A percentile compares a stretch with the other conserved stretches of the same genome.
Conservation (phyloP, 2,797 vertebrate species). For the Miichthys miiuy region DNA sequence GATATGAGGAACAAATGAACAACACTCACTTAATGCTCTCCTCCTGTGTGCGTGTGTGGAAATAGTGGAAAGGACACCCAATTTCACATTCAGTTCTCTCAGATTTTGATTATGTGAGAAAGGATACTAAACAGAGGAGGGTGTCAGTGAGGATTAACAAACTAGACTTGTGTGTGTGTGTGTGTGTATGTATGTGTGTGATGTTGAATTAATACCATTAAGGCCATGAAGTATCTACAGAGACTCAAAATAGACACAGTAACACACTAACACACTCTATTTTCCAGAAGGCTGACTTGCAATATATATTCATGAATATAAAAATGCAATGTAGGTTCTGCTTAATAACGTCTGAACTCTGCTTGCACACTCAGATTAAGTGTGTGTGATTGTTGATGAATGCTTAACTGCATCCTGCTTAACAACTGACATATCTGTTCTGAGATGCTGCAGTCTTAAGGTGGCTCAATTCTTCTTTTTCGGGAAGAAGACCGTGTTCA, state of each 20-base stretch:
- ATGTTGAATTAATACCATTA: conserved; percentile 54
- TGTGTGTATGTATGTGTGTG: conserved; percentile 32
- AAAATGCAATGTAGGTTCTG: conserved; percentile 55
- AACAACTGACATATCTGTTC: conserved; percentile 36
- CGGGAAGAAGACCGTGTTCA: conserved; percentile 2
- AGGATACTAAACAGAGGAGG: conserved; percentile 22
- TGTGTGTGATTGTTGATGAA: conserved; percentile 37
- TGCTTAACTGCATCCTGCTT: conserved; percentile 29
- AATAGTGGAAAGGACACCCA: conserved; percentile 12
- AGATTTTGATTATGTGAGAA: conserved; percentile 41
- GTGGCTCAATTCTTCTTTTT: conserved; percentile 14
- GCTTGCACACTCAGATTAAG: conserved; percentile 34
- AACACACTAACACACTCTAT: conserved; percentile 63
- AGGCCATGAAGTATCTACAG: conserved; percentile 49
- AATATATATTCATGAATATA: conserved; percentile 76
- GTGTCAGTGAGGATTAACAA: conserved; percentile 42
- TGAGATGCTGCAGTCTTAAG: conserved; percentile 23
- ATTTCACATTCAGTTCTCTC: conserved; percentile 17
- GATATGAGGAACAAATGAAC: conserved; percentile 53
- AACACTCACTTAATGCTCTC: conserved; percentile 32
- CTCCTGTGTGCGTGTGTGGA: conserved; percentile 3
- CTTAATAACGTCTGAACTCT: conserved; percentile 54
- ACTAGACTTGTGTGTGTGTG: conserved; percentile 20
- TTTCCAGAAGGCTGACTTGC: conserved; percentile 69
- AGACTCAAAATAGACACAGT: conserved; percentile 58